Evolutionary conservation across 2,888 invertebrate species (phyloP), one percentile per base, ranked within the genome.

Genomic region (Psococerastis gibbosa): DNA sequence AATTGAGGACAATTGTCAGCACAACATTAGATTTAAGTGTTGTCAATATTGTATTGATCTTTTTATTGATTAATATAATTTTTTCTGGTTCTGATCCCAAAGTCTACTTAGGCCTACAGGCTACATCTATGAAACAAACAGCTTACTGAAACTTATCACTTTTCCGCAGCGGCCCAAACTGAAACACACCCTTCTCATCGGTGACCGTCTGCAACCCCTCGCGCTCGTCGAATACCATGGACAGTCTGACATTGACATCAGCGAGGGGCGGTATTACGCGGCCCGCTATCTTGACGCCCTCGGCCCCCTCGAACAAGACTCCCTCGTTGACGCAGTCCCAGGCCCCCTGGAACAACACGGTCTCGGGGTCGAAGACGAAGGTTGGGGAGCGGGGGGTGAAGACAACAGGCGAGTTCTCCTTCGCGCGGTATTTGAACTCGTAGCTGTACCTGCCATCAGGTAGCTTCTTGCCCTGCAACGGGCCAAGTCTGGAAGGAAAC

Each of bases 101-200:
- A 11, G 11, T 9, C n/a, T 33, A 16, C 35, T 20, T 9, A 23
- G 20, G 33, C 34, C 20, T 4, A 22, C 16, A 16, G 11, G 9
- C 35, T 15, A 11, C 35, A 9, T 13, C 11, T 11, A 13, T 35
- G 35, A 2, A 11, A 3, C 1, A 22, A 17, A 3, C 17, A 13
- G 41, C 45, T 42, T 52, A 63, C 64, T 67, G 68, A 59, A 85
- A 87, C 41, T 70, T 63, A 45, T 75, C 65, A 20, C 71, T 69
- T 44, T 76, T 73, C 58, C 82, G 79, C 41, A 92, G 69, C 3
- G 94, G 92, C 0, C 87, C 89, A 57, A 91, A 79, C 54, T 71
- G 74, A 60, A 87, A 94, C 34, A 66, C 66, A 15, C 95, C 95
- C 32, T 73, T 70, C 1, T 63, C 57, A 16, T 74, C 68, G 0